Conservation (phyloP, 2,888 invertebrate species). For the Copidosoma aretas region DNA sequence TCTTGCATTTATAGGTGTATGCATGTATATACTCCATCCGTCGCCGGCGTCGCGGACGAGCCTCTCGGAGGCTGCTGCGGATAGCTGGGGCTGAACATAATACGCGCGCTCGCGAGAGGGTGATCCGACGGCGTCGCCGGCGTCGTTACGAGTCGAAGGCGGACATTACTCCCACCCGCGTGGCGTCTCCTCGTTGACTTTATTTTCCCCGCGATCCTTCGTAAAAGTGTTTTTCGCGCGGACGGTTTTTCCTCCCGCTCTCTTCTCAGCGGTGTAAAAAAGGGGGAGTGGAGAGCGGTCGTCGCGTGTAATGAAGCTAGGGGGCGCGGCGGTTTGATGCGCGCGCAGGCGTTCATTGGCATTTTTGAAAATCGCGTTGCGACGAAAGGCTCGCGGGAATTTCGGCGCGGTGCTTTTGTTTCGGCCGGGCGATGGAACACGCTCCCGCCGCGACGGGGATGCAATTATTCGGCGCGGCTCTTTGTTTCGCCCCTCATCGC, state of each 20-base stretch:
- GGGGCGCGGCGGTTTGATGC: not conserved
- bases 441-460: no score
- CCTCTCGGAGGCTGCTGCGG: not conserved
- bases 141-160: slow-evolving; percentile 15
- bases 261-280: not conserved
- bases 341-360: not conserved
- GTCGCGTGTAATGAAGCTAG: not conserved
- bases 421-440: no score
- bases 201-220: not conserved
- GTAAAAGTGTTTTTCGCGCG: not conserved
- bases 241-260: not conserved
- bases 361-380: not conserved
- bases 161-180: slow-evolving; percentile 12
- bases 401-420: no score
- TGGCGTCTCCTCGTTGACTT: not conserved
- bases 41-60: not conserved
- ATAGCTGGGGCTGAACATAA: not conserved
- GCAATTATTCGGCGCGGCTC: no score
- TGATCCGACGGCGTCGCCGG: not conserved
- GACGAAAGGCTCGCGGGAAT: no score
- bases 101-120: not conserved
- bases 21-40: not conserved
- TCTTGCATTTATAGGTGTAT: slow-evolving; percentile 7
- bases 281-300: no score
- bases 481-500: no score